These are phyloP conservation scores for Mycalesis mineus DNA, from an alignment of 2,888 invertebrate genomes.

Conservation along the genomic window DNA sequence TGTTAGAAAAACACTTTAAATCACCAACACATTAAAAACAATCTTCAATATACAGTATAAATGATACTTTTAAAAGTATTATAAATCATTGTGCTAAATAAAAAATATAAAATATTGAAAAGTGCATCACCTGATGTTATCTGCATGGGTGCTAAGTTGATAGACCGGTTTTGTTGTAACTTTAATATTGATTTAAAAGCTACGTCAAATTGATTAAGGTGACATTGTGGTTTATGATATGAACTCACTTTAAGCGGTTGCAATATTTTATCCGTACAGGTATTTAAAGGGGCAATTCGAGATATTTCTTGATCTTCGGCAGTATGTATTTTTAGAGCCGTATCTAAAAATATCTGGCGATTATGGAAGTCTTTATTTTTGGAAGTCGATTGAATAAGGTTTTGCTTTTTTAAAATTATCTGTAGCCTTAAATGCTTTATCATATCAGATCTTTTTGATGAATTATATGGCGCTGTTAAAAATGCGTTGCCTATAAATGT, in stretches of 20 bases:
- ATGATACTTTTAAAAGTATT: constrained; percentile 25
- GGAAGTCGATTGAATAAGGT: too few species aligned
- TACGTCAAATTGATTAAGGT: constrained; percentile 30
- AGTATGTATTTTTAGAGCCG: too few species aligned
- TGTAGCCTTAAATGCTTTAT: too few species aligned
- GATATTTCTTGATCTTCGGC: too few species aligned
- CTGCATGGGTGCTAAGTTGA: constrained; percentile 23
- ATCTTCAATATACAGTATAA: constrained; percentile 23
- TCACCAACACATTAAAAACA: constrained; percentile 6
- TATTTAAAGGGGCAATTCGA: too few species aligned
- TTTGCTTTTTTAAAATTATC: too few species aligned
- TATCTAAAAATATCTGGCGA: too few species aligned
- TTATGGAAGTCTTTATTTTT: too few species aligned
- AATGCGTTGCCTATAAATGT: too few species aligned
- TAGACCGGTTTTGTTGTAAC: constrained; percentile 26
- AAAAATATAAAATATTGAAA: constrained; percentile 27
- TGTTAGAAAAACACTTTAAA: constrained; percentile 9
- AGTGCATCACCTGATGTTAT: constrained; percentile 42
- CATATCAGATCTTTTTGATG: too few species aligned
- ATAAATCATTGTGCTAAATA: constrained; percentile 33
- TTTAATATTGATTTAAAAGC: constrained; percentile 32
- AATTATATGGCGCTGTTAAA: too few species aligned
- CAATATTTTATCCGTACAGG: background rate
- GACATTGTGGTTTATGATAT: constrained; percentile 22
- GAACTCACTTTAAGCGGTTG: constrained; percentile 6